phyloP scores from a whole-genome alignment of 2,888 invertebrate genomes.

The Netelia inedita region DNA sequence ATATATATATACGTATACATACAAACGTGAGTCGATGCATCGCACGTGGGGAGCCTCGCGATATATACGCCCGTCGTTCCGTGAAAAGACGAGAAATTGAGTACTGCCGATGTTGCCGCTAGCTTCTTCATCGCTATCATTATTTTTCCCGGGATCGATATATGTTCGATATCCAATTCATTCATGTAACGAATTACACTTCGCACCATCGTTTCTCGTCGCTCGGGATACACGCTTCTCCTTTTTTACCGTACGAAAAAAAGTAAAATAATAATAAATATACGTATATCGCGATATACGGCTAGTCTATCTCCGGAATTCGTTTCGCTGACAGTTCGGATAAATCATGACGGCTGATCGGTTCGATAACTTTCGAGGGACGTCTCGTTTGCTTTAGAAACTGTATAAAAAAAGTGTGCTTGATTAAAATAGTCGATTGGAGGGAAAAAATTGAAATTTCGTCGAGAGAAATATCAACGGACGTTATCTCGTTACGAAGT shows the following conservation, averaged over 20 bases:
- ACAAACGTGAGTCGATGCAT: slow-evolving; percentile 7
- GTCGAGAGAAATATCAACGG: too few species aligned
- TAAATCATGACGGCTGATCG: not conserved
- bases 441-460: too few species aligned
- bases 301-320: not conserved
- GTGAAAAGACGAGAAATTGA: slow-evolving; percentile 64
- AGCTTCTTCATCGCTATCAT: slow-evolving; percentile 51
- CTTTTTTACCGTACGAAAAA: not conserved
- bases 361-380: not conserved
- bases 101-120: slow-evolving; percentile 42
- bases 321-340: not conserved
- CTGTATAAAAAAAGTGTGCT: too few species aligned
- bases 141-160: slow-evolving; percentile 47
- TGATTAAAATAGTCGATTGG: not conserved
- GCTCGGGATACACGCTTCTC: not conserved
- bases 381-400: not conserved
- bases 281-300: not conserved
- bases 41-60: slow-evolving; percentile 58
- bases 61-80: slow-evolving; percentile 58
- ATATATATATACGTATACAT: slow-evolving; percentile 1
- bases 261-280: not conserved
- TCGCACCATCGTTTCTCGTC: slow-evolving; percentile 24
- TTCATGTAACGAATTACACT: slow-evolving; percentile 59
- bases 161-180: slow-evolving; percentile 54
- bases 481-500: too few species aligned